Conservation (phyloP, 2,113 vertebrate species). For the Colaptes auratus region DNA sequence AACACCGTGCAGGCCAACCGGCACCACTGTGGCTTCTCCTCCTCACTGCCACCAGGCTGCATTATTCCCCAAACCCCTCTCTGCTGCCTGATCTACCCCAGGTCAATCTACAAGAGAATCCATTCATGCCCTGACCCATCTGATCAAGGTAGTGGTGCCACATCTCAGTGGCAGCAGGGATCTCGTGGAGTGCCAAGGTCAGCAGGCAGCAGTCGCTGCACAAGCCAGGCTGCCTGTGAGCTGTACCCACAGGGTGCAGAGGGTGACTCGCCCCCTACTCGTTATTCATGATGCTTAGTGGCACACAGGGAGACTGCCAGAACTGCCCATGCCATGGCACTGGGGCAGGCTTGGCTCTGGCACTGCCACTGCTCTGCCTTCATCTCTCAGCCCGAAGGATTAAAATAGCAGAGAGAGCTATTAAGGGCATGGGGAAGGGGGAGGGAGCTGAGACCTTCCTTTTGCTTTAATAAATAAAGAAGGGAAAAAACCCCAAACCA, state of each 20-base stretch:
- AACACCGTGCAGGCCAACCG: rapidly evolving
- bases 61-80: background rate
- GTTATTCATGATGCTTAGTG: conserved; percentile 22
- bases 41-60: rapidly evolving
- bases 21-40: rapidly evolving
- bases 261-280: background rate
- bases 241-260: background rate
- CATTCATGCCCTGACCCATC: conserved; percentile 63
- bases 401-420: conserved; percentile 80
- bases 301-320: background rate
- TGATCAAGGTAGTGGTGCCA: conserved; percentile 69
- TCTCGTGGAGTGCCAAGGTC: conserved; percentile 62
- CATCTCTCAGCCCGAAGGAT: conserved; percentile 63
- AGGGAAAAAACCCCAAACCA: background rate
- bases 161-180: conserved; percentile 38
- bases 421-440: conserved; percentile 67
- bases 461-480: background rate
- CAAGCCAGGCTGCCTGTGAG: background rate
- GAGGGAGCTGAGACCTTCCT: conserved; percentile 70
- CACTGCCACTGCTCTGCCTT: conserved; percentile 65
- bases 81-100: background rate
- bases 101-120: conserved; percentile 65
- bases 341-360: conserved; percentile 54
- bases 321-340: background rate
- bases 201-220: background rate